Evolutionary conservation across 2,888 invertebrate genomes (phyloP), one percentile per base, ranked within the genome.

Genomic region (Julus scandinavius): DNA sequence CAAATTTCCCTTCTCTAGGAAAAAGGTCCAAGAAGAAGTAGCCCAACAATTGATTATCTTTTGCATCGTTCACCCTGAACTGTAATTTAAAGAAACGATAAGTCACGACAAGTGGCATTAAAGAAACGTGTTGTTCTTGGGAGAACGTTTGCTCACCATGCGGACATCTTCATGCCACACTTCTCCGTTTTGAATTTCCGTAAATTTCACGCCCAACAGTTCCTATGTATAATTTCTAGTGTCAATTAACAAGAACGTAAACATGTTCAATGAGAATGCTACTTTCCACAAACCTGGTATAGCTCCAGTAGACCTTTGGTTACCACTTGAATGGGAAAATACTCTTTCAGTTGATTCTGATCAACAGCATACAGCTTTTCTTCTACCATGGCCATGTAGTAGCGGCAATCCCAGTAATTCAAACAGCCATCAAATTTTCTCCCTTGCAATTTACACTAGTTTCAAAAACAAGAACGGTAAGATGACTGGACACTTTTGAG

Each of bases 1-100:
- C 93, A 91, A 92, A 93, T 91, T 93, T 93, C 54, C 93, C 93
- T 88, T 93, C 92, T 29, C 93, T 91, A 0, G 93, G 93, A 90
- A 91, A 92, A 29, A 93, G 91, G 90, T 93, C 93, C 87, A 93
- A 91, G 90, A 92, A 93, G 90, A 93, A 93, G 90, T 93, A 93
- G 0, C 93, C 93, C 84, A 93, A 88, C 49, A 93, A 90, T 13
- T 92, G 90, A 13, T 90, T 90, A 11, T 91, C 91, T 3, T 90
- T 90, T 3, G 90, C 90, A 90, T 93, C 93, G 84, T 90, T 91
- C n/a, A 93, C 93, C 90, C 92, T 92, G 90, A 92, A 93, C 93
- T 92, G 90, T 83, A 87, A 89, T 84, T 87, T 87, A 87, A 83
- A 29, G n/a, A 88, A 41, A 89, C 88, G 80, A n/a, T 29, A 38